A percentile compares a stretch with the other conserved stretches of the same genome.
These are phyloP conservation scores for Quadroppia sp. DNA, from an alignment of 2,888 invertebrate species.

Conservation along the genomic window DNA sequence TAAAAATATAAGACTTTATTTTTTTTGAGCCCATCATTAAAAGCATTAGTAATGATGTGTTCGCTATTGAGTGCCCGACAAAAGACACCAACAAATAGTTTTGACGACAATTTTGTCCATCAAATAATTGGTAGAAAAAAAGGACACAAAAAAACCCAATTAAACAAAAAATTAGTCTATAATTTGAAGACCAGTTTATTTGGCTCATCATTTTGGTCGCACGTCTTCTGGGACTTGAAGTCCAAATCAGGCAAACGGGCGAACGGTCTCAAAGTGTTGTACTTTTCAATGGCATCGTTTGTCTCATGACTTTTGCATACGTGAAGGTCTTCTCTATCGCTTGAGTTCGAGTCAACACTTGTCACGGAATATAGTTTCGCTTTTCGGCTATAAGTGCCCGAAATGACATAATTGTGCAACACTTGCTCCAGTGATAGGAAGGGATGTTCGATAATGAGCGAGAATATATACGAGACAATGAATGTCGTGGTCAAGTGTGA, in stretches of 20 bases:
- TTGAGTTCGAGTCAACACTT: not conserved
- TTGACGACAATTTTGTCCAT: no score
- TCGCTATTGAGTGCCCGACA: no score
- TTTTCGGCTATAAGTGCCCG: conserved; percentile 9
- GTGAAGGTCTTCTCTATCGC: not conserved
- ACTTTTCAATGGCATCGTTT: not conserved
- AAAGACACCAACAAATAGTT: no score
- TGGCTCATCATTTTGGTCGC: not conserved
- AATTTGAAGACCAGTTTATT: not conserved
- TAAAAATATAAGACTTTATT: no score
- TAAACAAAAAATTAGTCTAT: no score
- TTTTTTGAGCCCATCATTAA: no score
- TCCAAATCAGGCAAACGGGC: not conserved
- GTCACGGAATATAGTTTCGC: conserved; percentile 7
- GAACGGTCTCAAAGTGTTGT: conserved; percentile 15
- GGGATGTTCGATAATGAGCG: conserved; percentile 34
- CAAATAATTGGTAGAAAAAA: no score
- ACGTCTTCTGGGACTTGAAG: not conserved
- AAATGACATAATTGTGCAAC: not conserved
- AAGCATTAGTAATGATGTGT: no score
- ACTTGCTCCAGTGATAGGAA: conserved; percentile 50
- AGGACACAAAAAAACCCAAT: no score
- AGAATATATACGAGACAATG: conserved; percentile 34
- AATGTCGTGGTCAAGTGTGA: conserved; percentile 38
- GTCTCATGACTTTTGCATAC: not conserved